These are phyloP conservation scores for Oryzias woworae DNA, from an alignment of 2,113 vertebrate species.

Conservation along the genomic window DNA sequence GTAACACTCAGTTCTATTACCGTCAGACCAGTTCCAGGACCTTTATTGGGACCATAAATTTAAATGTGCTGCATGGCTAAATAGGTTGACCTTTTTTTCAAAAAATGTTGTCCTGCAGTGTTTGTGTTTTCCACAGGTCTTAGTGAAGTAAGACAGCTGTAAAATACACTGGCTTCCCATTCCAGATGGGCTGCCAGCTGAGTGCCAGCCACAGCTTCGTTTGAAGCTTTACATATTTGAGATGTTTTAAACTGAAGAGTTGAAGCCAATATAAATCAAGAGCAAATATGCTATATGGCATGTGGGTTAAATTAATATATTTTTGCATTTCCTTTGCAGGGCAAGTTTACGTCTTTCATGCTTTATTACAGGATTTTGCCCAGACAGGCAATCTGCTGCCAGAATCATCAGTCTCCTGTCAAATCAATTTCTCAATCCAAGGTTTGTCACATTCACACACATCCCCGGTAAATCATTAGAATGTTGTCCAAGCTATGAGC, in stretches of 20 bases:
- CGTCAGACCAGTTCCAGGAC: slow-evolving; percentile 33
- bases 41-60: slow-evolving; percentile 30
- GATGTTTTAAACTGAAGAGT: background rate
- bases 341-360: slow-evolving; percentile 22
- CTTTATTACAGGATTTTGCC: slow-evolving; percentile 20
- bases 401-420: slow-evolving; percentile 11
- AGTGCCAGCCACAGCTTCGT: background rate
- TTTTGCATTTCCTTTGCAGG: slow-evolving; percentile 34
- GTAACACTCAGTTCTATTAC: slow-evolving; percentile 5
- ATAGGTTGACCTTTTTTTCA: slow-evolving; percentile 24
- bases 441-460: background rate
- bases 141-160: slow-evolving; percentile 11
- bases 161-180: slow-evolving; percentile 12
- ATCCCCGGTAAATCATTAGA: slow-evolving; percentile 3
- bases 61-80: slow-evolving; percentile 23
- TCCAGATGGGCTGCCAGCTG: background rate
- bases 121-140: background rate
- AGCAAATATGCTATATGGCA: slow-evolving; percentile 15
- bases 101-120: slow-evolving; percentile 13
- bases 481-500: background rate
- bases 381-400: slow-evolving; percentile 8
- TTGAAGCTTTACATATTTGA: slow-evolving; percentile 2
- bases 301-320: slow-evolving; percentile 30
- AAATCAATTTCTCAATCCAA: background rate
- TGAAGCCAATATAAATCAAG: slow-evolving; percentile 5